Evolutionary conservation across 2,797 vertebrate genomes (phyloP).

Genomic region (Pangasius krempfi): DNA sequence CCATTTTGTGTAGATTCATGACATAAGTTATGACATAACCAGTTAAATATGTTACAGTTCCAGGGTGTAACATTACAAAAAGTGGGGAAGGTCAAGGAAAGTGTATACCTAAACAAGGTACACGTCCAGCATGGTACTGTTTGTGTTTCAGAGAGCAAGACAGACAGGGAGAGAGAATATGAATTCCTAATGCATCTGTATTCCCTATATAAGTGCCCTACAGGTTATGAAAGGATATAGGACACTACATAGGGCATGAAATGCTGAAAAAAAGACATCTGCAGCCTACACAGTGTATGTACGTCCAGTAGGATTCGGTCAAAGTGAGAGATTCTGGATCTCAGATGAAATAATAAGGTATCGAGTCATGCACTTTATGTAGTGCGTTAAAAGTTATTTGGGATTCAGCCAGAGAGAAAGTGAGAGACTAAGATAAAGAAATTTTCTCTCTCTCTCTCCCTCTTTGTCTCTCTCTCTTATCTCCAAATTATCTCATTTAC

Average conservation of each 20-base stretch:
- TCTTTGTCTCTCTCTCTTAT: background rate
- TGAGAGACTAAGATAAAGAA: slow-evolving; percentile 21
- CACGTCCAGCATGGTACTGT: background rate
- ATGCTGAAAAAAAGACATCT: background rate
- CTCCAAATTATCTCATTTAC: slow-evolving; percentile 15
- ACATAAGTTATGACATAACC: background rate
- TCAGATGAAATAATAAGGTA: background rate
- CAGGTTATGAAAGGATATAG: background rate
- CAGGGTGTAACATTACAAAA: background rate
- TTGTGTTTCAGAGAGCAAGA: background rate
- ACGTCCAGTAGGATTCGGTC: background rate
- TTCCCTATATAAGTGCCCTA: background rate
- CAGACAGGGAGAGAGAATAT: background rate
- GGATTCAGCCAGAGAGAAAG: background rate
- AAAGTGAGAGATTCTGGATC: background rate
- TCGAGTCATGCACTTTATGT: background rate
- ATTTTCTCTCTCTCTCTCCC: background rate
- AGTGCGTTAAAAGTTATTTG: background rate
- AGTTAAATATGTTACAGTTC: background rate
- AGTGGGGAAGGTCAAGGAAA: background rate
- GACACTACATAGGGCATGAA: background rate
- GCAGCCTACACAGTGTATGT: background rate
- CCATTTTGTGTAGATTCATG: background rate
- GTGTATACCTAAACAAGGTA: background rate
- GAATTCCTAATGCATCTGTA: background rate